Evolutionary conservation across 2,113 vertebrate species (phyloP), one percentile per base, ranked within the genome.

Genomic region (Paratilapia polleni): DNA sequence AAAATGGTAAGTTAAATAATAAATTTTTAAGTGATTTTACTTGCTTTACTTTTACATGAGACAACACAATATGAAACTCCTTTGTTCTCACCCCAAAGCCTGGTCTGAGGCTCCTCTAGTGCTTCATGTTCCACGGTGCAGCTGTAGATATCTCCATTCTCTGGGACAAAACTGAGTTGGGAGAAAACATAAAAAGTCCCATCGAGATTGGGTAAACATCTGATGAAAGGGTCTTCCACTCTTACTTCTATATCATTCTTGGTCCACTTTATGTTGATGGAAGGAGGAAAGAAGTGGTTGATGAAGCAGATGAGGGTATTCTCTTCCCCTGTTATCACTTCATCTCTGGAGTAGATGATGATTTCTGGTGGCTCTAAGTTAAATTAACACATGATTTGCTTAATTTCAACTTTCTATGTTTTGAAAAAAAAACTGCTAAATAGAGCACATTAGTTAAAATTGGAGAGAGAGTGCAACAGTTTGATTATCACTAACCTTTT

Each of bases 221-320:
- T 83, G 8, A 26, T 74, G 22, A 81, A 73, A 47, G 41, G 41
- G 13, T 66, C 54, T 19, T 83, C 83, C 20, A 41, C 13, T 52
- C 20, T 3, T 56, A 89, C 28, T 17, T 73, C 73, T 8, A 43
- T 1, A n/a, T 57, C 22, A 60, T 90, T 92, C 62, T 82, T 92
- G 49, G 87, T 84, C 89, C 89, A 89, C 10, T 24, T 81, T 61
- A 92, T 74, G 22, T 83, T 84, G 52, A 90, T 60, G 1, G 0
- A 2, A 1, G 86, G 82, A 62, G 87, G 87, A 43, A 86, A 89
- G 22, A 90, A 89, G 43, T 77, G 19, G 47, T 79, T 54, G 34
- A 80, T 43, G 26, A 82, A 89, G 59, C 89, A 92, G 43, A 92
- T 84, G 19, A 92, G 89, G 8, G 83, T 89, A 20, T 92, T 92